These are phyloP conservation scores for Diorhabda carinulata DNA, from an alignment of 1,140 invertebrate species.

Conservation along the genomic window DNA sequence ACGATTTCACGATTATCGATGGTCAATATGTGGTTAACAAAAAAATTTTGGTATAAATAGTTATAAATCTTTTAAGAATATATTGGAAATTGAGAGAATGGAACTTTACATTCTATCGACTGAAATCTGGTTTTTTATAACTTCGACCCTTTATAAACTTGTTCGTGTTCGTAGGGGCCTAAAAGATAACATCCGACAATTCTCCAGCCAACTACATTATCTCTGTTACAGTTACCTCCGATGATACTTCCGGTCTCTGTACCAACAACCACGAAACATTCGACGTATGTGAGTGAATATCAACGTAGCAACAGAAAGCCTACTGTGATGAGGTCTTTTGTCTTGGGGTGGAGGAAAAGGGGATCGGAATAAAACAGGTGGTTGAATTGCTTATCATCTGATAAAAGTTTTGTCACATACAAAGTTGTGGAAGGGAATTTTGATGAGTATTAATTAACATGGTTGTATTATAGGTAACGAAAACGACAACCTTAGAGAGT, in stretches of 20 bases:
- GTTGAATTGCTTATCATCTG: background rate
- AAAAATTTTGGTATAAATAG: too few species aligned
- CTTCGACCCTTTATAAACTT: too few species aligned
- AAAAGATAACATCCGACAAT: background rate
- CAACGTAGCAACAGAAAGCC: background rate
- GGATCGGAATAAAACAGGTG: background rate
- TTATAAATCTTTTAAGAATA: too few species aligned
- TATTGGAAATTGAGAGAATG: too few species aligned
- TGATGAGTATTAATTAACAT: too few species aligned
- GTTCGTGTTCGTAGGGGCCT: background rate
- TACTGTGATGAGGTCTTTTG: background rate
- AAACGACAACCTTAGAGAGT: too few species aligned
- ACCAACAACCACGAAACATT: constrained; percentile 2
- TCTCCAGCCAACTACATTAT: background rate
- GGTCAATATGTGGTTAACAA: too few species aligned
- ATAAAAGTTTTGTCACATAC: background rate
- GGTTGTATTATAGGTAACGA: too few species aligned
- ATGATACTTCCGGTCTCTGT: constrained; percentile 1
- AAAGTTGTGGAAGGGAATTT: too few species aligned
- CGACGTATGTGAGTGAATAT: background rate
- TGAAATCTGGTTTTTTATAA: too few species aligned
- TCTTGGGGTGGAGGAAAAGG: background rate
- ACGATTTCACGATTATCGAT: too few species aligned
- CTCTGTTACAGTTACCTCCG: background rate
- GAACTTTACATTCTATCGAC: too few species aligned